phyloP scores from a whole-genome alignment of 64 coral and sea anemone genomes.

The Montipora capricornis region DNA sequence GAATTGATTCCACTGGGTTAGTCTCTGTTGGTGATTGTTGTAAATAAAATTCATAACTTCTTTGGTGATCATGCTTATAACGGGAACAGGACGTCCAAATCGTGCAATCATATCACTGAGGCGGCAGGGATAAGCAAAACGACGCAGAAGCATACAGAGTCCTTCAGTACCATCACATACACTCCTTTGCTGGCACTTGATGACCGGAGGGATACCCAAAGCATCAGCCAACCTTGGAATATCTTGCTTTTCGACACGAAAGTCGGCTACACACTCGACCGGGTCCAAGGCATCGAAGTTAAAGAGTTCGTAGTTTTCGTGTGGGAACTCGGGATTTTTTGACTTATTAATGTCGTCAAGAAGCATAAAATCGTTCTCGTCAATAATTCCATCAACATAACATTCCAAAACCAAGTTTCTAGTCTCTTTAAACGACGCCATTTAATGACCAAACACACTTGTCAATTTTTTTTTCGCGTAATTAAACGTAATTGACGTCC shows the following conservation, averaged over 20 bases:
- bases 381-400: too few species aligned
- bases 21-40: conserved; percentile 30
- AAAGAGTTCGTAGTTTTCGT: too few species aligned
- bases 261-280: neutral
- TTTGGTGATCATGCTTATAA: conserved; percentile 12
- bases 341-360: too few species aligned
- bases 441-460: too few species aligned
- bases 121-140: conserved; percentile 49
- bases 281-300: too few species aligned
- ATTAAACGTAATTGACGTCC: too few species aligned
- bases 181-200: conserved; percentile 62
- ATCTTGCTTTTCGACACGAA: conserved; percentile 67
- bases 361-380: too few species aligned
- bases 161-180: neutral
- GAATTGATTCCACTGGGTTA: conserved; percentile 45
- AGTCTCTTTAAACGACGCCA: too few species aligned
- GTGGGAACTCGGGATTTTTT: too few species aligned
- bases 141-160: conserved; percentile 33
- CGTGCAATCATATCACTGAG: conserved; percentile 26
- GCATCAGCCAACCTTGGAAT: conserved; percentile 50
- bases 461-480: too few species aligned
- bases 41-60: conserved; percentile 11
- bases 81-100: conserved; percentile 48
- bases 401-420: too few species aligned
- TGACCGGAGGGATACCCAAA: conserved; percentile 40